Percentiles rank a stretch among this genome's conserved stretches.
These are phyloP conservation scores for Chrysaora quinquecirrha DNA, from an alignment of 30 jellyfish, hydroid and myxozoan species.

Conservation along the genomic window DNA sequence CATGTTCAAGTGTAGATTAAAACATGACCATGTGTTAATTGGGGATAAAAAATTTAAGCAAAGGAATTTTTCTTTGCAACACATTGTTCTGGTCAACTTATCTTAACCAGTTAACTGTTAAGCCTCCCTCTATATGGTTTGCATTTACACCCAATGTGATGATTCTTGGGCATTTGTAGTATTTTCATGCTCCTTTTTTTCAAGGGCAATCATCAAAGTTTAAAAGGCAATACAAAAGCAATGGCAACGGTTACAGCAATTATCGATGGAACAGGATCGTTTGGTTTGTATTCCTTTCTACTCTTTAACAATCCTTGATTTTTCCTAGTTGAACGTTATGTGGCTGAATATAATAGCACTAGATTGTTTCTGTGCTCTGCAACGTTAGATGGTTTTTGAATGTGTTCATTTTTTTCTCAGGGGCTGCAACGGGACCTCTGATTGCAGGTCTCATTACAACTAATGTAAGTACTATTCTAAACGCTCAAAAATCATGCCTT, in stretches of 20 bases:
- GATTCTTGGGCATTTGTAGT: too few species aligned
- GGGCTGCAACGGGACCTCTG: conserved; percentile 96
- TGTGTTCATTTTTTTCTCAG: conserved; percentile 2
- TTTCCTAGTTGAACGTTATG: background rate
- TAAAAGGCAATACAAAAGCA: conserved; percentile 93
- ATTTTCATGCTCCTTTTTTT: too few species aligned
- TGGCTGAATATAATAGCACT: background rate
- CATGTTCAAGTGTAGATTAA: too few species aligned
- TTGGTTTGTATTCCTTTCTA: conserved; percentile 27
- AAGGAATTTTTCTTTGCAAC: too few species aligned
- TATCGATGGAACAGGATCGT: conserved; percentile 94
- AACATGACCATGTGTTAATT: too few species aligned
- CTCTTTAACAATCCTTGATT: background rate
- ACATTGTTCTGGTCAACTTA: too few species aligned
- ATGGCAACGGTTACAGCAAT: conserved; percentile 96
- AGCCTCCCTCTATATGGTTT: too few species aligned
- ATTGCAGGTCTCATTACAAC: conserved; percentile 78
- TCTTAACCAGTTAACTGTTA: too few species aligned
- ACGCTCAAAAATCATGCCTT: too few species aligned
- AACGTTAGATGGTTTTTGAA: conserved; percentile 8
- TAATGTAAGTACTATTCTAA: background rate
- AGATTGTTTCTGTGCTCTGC: too few species aligned
- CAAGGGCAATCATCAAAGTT: conserved; percentile 92
- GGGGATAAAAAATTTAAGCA: too few species aligned
- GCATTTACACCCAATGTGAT: too few species aligned